These are phyloP conservation scores for Cerceris rybyensis DNA, from an alignment of 2,888 invertebrate species.

Conservation along the genomic window DNA sequence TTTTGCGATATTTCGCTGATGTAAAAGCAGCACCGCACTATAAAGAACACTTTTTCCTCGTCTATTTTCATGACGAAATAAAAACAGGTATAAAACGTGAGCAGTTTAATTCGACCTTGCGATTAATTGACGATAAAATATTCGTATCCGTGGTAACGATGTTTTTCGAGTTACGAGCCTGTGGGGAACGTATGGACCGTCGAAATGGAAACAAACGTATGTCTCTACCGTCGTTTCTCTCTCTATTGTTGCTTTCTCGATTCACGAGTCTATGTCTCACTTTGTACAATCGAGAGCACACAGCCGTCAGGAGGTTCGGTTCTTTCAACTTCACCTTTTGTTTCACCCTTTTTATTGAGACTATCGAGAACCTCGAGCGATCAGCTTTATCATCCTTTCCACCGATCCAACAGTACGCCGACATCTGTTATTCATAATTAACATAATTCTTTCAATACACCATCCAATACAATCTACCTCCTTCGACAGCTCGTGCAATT, in stretches of 20 bases:
- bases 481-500: not conserved
- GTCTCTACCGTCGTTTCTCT: not conserved
- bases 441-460: not conserved
- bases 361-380: not conserved
- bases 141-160: not conserved
- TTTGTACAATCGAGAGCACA: not conserved
- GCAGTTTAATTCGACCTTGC: not conserved
- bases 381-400: slow-evolving; percentile 19
- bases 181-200: not conserved
- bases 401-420: slow-evolving; percentile 34
- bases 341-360: not conserved
- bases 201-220: not conserved
- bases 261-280: not conserved
- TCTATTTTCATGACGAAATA: no score
- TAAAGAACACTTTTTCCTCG: no score
- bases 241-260: not conserved
- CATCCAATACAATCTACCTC: not conserved
- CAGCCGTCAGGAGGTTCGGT: not conserved
- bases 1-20: no score
- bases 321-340: not conserved
- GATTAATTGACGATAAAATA: slow-evolving; percentile 1
- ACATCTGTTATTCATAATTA: slow-evolving; percentile 28
- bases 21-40: no score
- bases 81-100: no score
- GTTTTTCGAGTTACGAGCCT: not conserved